phyloP scores from a whole-genome alignment of 2,888 invertebrate species.

The Nymphalis polychloros region DNA sequence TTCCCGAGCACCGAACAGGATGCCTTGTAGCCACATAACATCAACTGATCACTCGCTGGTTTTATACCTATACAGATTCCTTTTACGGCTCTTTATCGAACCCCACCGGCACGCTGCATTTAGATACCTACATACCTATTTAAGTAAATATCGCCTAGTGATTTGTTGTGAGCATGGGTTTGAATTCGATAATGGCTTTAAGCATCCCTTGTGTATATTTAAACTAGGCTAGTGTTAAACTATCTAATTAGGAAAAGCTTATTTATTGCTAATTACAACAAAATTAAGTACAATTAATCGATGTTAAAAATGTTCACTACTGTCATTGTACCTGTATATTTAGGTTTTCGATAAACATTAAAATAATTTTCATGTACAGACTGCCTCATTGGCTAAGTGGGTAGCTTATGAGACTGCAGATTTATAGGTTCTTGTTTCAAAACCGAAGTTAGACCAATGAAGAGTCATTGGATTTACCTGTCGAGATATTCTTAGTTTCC shows the following conservation, averaged over 20 bases:
- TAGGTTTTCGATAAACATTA: too few relatives aligned
- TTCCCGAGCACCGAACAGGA: slow-evolving; percentile 54
- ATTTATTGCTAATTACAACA: slow-evolving; percentile 26
- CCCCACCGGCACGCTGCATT: slow-evolving; percentile 4
- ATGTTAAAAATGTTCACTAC: neutral
- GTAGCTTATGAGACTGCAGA: too few relatives aligned
- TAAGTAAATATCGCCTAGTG: slow-evolving; percentile 14
- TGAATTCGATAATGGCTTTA: slow-evolving; percentile 24
- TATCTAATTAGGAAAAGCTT: slow-evolving; percentile 25
- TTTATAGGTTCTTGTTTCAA: too few relatives aligned
- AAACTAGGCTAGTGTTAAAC: slow-evolving; percentile 25
- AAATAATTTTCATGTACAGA: too few relatives aligned
- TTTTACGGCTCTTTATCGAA: slow-evolving; percentile 31
- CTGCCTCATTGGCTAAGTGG: too few relatives aligned
- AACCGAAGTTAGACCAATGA: too few relatives aligned
- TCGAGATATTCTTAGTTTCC: too few relatives aligned
- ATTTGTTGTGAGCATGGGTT: slow-evolving; percentile 25
- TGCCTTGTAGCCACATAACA: slow-evolving; percentile 28
- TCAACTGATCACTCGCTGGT: slow-evolving; percentile 37
- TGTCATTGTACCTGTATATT: too few relatives aligned
- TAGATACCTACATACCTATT: slow-evolving; percentile 13
- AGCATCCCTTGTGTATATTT: slow-evolving; percentile 28
- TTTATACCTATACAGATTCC: slow-evolving; percentile 33
- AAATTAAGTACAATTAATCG: slow-evolving; percentile 3
- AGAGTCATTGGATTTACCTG: too few relatives aligned